A percentile compares a stretch with the other conserved stretches of the same genome.
phyloP scores from a whole-genome alignment of 2,113 vertebrate species.

The Corythornis madagascariensis region DNA sequence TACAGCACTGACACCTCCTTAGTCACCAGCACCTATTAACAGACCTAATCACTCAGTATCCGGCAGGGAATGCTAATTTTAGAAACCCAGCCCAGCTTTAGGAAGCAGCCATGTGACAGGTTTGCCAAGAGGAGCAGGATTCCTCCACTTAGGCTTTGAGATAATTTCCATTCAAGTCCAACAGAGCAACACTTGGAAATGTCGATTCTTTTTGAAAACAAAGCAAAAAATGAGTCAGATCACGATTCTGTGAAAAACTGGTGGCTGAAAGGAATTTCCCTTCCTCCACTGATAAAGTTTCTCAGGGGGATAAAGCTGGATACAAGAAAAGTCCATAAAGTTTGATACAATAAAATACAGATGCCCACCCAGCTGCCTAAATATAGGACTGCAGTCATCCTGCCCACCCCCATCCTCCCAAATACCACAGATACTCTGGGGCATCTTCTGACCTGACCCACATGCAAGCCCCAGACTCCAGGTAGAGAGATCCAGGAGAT shows the following conservation, averaged over 20 bases:
- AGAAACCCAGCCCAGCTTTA: constrained; percentile 35
- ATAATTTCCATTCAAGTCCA: constrained; percentile 16
- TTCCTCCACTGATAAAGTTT: neutral
- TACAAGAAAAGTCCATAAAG: neutral
- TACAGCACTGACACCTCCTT: constrained; percentile 24
- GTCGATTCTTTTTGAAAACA: neutral
- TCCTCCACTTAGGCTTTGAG: neutral
- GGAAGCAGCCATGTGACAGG: constrained; percentile 34
- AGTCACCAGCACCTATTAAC: constrained; percentile 39
- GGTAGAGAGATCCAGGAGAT: neutral
- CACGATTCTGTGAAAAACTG: accelerated
- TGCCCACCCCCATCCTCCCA: neutral
- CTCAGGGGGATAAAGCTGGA: neutral
- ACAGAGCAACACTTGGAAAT: neutral
- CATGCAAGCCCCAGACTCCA: accelerated
- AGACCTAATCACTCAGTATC: neutral
- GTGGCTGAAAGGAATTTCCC: neutral
- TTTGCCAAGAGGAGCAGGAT: constrained; percentile 33
- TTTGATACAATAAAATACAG: accelerated
- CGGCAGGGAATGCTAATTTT: constrained; percentile 57
- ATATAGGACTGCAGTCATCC: neutral
- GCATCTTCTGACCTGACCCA: accelerated
- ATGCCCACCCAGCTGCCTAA: neutral
- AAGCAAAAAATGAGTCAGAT: neutral
- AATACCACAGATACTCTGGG: accelerated